Percentiles rank a stretch among this genome's conserved stretches.
These are phyloP conservation scores for Epistrophe eligans DNA, from an alignment of 2,888 invertebrate species.

Conservation along the genomic window DNA sequence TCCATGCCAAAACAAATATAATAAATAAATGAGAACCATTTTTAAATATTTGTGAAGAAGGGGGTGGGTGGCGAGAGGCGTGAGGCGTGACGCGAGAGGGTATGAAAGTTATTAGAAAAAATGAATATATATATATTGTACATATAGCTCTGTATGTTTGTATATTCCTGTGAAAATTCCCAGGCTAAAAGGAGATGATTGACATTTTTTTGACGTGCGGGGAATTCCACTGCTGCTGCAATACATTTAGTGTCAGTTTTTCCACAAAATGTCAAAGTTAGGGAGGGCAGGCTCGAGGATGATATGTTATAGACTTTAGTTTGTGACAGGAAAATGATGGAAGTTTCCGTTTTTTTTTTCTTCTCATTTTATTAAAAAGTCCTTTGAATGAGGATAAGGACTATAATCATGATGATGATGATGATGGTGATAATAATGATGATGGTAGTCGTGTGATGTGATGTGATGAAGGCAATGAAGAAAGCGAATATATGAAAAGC, in stretches of 20 bases:
- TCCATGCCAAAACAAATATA: constrained; percentile 57
- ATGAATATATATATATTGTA: constrained; percentile 20
- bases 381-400: constrained; percentile 37
- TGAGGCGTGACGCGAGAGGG: too few relatives aligned
- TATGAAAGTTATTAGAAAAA: constrained; percentile 61
- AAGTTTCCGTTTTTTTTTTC: constrained; percentile 3
- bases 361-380: constrained; percentile 19
- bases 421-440: background rate
- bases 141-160: constrained; percentile 6
- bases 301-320: constrained; percentile 66
- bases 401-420: background rate
- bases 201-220: constrained; percentile 52
- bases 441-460: constrained; percentile 24
- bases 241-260: constrained; percentile 52
- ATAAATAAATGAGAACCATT: constrained; percentile 67
- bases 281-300: background rate
- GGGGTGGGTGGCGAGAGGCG: background rate
- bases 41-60: constrained; percentile 57
- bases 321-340: constrained; percentile 56
- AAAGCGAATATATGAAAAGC: constrained; percentile 59
- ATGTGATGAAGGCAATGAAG: constrained; percentile 62
- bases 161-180: constrained; percentile 45
- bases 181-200: constrained; percentile 61
- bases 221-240: constrained; percentile 19
- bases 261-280: constrained; percentile 35